phyloP scores from a whole-genome alignment of 2,113 vertebrate genomes.

The Nycticorax nycticorax region DNA sequence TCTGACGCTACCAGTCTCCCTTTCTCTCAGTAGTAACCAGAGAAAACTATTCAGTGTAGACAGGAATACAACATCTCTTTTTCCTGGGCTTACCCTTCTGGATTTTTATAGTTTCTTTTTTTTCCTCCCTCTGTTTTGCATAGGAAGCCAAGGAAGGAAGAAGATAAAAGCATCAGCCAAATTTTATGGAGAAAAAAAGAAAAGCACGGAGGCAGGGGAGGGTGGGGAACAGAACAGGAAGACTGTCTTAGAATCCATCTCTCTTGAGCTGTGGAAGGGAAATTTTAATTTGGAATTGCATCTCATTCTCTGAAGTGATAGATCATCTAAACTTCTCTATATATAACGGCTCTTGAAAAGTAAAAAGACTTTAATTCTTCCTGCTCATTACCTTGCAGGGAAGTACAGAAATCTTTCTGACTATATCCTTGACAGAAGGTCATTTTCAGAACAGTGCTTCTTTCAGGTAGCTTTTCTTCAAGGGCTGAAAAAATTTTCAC shows the following conservation, averaged over 20 bases:
- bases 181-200: background rate
- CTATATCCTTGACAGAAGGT: background rate
- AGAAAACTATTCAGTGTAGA: background rate
- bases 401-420: background rate
- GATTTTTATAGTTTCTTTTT: background rate
- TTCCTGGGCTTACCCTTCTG: background rate
- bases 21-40: background rate
- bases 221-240: background rate
- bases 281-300: background rate
- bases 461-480: background rate
- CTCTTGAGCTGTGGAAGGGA: background rate
- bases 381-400: background rate
- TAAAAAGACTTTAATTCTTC: background rate
- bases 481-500: background rate
- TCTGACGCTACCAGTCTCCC: background rate
- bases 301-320: background rate
- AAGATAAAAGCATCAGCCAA: background rate
- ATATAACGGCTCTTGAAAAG: background rate
- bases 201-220: background rate
- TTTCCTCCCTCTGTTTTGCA: background rate
- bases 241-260: background rate
- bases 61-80: background rate
- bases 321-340: background rate
- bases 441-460: background rate
- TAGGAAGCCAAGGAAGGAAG: background rate